Base-by-base conservation (phyloP, 2,888 invertebrate species). In the Orchesellides sinensis region DNA sequence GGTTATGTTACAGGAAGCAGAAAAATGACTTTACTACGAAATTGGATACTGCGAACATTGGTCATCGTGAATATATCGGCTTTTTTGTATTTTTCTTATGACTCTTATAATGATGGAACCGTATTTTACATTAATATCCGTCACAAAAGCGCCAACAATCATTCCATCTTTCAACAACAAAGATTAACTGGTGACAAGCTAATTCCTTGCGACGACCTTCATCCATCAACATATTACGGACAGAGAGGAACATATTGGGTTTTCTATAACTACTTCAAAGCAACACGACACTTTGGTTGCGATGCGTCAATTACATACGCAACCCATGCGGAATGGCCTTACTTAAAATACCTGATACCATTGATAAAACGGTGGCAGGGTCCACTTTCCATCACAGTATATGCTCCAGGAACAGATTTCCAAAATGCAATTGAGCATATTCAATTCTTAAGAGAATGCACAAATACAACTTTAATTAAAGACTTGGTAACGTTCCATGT, bases 281-380 rank as follows among this genome's bases (percentile, higher is more conserved):
- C 96, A 79, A 93, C 93, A 17, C 56, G 69, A 47, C 56, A 66
- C 19, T 97, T 94, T 66, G 92, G 91, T 89, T 96, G 96, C 90
- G 94, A 95, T 90, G 96, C 96, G 90, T 94, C 94, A 87, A 93
- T 97, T 86, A 97, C 97, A 0, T 96, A 97, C 89, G 96, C 97
- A 40, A 97, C 97, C 14, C 97, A 97, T 90, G 96, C 96, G 3
- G 97, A 97, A 89, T 96, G 93, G 91, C 96, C 96, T 88, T 97
- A 96, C 91, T 92, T 97, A 89, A 96, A 97, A 90, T 97, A 98
- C 91, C 92, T 97, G 88, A 93, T 94, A 90, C 96, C 96, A 83
- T 91, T 98, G 88, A 91, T 96, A 89, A 94, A 95, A 90, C 92
- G 94, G 91, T 97, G 97, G 97, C 93, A 93, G 90, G 96, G 96